These are phyloP conservation scores for Columba guinea DNA, from an alignment of 2,797 vertebrate species.

Conservation along the genomic window DNA sequence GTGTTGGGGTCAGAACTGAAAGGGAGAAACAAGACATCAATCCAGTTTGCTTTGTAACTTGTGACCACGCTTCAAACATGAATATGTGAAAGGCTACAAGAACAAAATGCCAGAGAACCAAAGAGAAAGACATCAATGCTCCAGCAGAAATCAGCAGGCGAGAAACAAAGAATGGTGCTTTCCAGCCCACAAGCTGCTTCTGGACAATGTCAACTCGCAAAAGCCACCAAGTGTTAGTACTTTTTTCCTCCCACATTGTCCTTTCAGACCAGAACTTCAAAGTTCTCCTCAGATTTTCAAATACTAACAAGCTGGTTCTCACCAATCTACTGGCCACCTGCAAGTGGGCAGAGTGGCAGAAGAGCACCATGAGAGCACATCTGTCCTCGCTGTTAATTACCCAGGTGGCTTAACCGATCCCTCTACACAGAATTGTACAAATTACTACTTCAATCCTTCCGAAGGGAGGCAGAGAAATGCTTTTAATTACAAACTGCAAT, in stretches of 20 bases:
- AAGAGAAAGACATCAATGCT: neutral
- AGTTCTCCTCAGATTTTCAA: neutral
- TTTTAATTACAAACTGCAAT: conserved; percentile 19
- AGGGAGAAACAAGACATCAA: neutral
- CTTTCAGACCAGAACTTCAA: neutral
- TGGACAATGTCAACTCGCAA: neutral
- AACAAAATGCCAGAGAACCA: neutral
- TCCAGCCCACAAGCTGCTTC: neutral
- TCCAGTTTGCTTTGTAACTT: neutral
- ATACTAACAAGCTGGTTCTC: neutral
- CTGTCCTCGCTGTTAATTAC: neutral
- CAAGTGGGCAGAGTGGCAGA: neutral
- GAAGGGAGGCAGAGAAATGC: neutral
- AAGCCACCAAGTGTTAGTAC: neutral
- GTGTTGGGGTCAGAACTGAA: neutral
- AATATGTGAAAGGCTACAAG: neutral
- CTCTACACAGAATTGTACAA: neutral
- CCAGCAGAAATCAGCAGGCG: neutral
- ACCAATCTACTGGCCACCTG: neutral
- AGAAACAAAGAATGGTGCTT: neutral
- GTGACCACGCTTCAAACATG: neutral
- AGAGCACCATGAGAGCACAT: neutral
- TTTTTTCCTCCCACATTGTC: neutral
- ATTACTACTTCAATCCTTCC: neutral
- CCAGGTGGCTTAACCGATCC: fast-evolving